These are phyloP conservation scores for Acleris literana DNA, from an alignment of 2,888 invertebrate genomes.

Conservation along the genomic window DNA sequence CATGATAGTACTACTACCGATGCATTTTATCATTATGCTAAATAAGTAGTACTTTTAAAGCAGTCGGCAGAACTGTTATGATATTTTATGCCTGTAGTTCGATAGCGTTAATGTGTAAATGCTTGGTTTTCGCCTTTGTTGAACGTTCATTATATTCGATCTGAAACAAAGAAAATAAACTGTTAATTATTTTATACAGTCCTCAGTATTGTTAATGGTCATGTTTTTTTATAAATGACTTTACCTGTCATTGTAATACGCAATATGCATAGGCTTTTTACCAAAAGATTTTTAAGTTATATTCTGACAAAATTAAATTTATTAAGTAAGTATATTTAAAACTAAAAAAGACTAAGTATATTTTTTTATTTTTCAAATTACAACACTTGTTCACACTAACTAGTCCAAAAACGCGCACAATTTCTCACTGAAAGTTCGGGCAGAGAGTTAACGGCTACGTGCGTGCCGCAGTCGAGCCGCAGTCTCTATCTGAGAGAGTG, in stretches of 20 bases:
- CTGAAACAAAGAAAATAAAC: conserved; percentile 61
- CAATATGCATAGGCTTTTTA: background rate
- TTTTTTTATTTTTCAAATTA: too few species aligned
- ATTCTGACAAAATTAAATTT: too few species aligned
- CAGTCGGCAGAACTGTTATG: conserved; percentile 39
- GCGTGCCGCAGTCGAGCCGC: conserved; percentile 56
- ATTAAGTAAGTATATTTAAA: too few species aligned
- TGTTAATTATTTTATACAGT: conserved; percentile 18
- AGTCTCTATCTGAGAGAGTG: conserved; percentile 56
- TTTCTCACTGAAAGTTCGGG: conserved; percentile 17
- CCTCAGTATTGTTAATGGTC: conserved; percentile 16
- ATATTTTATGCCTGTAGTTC: conserved; percentile 74
- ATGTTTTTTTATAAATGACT: background rate
- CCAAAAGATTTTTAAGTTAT: background rate
- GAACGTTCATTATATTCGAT: conserved; percentile 74
- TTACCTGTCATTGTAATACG: conserved; percentile 20
- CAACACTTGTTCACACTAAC: conserved; percentile 21
- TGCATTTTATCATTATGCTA: conserved; percentile 33
- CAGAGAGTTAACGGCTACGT: conserved; percentile 23
- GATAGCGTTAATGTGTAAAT: conserved; percentile 67
- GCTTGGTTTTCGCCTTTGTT: conserved; percentile 60
- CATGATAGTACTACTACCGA: conserved; percentile 46
- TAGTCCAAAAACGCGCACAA: conserved; percentile 14
- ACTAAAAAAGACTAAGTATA: too few species aligned
- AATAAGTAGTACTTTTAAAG: conserved; percentile 9